Percentiles rank a stretch among this genome's conserved stretches.
Evolutionary conservation across 2,797 vertebrate genomes (phyloP).

Genomic region (Coluber constrictor): DNA sequence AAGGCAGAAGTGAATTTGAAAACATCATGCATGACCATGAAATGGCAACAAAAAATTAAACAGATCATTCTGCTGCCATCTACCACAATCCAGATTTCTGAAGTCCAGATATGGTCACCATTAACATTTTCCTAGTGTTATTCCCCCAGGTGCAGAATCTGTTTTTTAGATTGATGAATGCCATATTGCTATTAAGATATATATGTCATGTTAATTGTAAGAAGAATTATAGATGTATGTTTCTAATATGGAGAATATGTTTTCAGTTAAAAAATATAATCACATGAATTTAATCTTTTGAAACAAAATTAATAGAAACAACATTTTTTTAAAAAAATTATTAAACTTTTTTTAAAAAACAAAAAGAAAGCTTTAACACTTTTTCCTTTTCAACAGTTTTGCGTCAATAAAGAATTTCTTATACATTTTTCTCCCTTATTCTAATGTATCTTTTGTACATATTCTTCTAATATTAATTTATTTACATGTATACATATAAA

Average conservation of each 20-base stretch:
- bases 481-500: too few species aligned
- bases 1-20: neutral
- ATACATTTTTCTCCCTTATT: too few species aligned
- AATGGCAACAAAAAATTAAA: neutral
- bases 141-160: neutral
- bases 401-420: too few species aligned
- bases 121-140: too few species aligned
- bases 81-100: neutral
- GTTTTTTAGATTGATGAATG: neutral
- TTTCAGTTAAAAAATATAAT: neutral
- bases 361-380: too few species aligned
- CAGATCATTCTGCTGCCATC: neutral
- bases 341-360: too few species aligned
- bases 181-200: neutral
- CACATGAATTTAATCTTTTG: neutral
- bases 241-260: neutral
- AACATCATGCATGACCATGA: neutral
- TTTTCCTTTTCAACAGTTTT: too few species aligned
- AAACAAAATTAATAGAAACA: neutral
- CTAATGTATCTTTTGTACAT: too few species aligned
- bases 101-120: neutral
- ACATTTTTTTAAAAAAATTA: neutral
- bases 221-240: neutral
- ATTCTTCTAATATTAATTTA: too few species aligned
- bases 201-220: neutral